A percentile compares a stretch with the other conserved stretches of the same genome.
Evolutionary conservation across 2,888 invertebrate species (phyloP).

Genomic region (Dasypogon diadema): DNA sequence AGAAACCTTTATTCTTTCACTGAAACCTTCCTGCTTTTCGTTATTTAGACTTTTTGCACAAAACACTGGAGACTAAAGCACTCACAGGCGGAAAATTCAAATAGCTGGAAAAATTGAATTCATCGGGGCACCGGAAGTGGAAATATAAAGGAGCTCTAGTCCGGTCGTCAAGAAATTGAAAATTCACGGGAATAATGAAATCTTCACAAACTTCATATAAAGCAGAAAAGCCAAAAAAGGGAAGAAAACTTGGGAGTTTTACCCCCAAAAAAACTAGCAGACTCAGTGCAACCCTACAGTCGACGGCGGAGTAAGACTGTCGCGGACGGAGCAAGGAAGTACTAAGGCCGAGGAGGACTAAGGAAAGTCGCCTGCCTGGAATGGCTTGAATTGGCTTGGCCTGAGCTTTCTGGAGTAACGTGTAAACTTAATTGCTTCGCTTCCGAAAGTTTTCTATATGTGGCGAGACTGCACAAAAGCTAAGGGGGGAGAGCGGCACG

Average conservation of each 20-base stretch:
- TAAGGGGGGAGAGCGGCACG: conserved; percentile 18
- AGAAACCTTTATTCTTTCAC: not conserved
- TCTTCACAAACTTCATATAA: not conserved
- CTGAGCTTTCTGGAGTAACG: conserved; percentile 45
- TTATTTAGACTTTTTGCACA: conserved; percentile 9
- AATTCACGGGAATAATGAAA: not conserved
- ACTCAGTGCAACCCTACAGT: conserved; percentile 34
- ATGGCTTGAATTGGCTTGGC: conserved; percentile 40
- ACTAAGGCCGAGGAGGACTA: conserved; percentile 22
- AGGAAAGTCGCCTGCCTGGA: conserved; percentile 27
- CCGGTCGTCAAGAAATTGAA: not conserved
- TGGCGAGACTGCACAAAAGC: conserved; percentile 40
- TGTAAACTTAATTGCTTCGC: conserved; percentile 50
- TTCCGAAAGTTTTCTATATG: conserved; percentile 48
- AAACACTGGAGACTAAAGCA: conserved; percentile 11
- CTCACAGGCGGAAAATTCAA: conserved; percentile 9
- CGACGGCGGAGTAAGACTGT: conserved; percentile 43
- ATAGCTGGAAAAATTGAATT: conserved; percentile 29
- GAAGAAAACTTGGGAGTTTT: not conserved
- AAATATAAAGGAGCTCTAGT: conserved; percentile 4
- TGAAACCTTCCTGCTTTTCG: not conserved
- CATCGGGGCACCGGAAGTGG: conserved; percentile 15
- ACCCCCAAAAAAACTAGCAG: conserved; percentile 7
- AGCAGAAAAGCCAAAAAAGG: conserved; percentile 8
- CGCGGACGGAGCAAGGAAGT: conserved; percentile 47